Conservation (phyloP, 2,888 invertebrate genomes). For the Xestobium rufovillosum region DNA sequence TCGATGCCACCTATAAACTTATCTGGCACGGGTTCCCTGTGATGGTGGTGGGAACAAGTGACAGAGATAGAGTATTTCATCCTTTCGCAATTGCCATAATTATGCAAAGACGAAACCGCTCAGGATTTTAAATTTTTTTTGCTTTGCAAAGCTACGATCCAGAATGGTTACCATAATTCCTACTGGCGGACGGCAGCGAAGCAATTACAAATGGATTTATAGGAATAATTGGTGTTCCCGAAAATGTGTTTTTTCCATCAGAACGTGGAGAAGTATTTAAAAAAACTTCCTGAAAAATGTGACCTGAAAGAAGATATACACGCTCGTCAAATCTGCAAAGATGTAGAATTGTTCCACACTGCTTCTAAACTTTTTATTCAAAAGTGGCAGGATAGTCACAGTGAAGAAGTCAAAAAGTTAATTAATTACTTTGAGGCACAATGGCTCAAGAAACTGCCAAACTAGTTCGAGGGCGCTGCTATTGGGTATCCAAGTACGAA, state of each 20-base stretch:
- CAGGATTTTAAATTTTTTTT: too few species aligned
- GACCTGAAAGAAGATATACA: not conserved
- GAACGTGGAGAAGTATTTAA: not conserved
- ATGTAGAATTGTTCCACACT: not conserved
- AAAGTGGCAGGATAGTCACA: slow-evolving; percentile 2
- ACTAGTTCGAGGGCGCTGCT: slow-evolving; percentile 1
- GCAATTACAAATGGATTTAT: slow-evolving; percentile 5
- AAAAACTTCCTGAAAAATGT: not conserved
- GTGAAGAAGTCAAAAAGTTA: not conserved
- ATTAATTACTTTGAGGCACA: too few species aligned
- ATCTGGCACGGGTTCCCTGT: not conserved
- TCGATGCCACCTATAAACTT: slow-evolving; percentile 5
- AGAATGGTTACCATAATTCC: not conserved
- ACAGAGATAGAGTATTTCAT: slow-evolving; percentile 4
- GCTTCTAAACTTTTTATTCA: not conserved
- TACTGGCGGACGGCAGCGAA: not conserved
- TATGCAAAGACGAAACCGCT: too few species aligned
- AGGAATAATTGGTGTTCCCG: not conserved
- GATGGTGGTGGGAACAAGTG: slow-evolving; percentile 3
- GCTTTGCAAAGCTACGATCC: not conserved
- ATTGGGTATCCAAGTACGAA: slow-evolving; percentile 4
- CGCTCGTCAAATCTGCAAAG: not conserved
- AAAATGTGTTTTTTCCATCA: slow-evolving; percentile 6
- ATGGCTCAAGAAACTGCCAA: not conserved
- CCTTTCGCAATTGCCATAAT: too few species aligned